Evolutionary conservation across 2,888 invertebrate genomes (phyloP), one percentile per base, ranked within the genome.

Genomic region (Pyrochroa serraticornis): DNA sequence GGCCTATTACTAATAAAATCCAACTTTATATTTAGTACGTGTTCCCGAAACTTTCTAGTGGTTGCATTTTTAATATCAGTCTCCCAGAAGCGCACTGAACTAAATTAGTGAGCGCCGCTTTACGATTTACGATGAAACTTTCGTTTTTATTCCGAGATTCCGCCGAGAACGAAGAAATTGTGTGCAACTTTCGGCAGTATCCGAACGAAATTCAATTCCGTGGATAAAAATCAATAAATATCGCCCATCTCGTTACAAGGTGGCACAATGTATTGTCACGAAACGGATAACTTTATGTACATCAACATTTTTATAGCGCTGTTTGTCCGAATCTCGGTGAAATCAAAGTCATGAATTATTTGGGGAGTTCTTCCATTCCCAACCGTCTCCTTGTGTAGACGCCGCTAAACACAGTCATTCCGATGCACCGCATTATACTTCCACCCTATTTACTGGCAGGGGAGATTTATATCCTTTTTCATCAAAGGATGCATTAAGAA

Each of bases 391-490:
- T 33, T 34, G 37, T 47, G 22, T 22, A 22, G 22, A 50, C 53
- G 41, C 41, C 34, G 44, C 30, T 56, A 56, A 58, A 63, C 45
- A 54, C 51, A 34, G 34, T 43, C 53, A 58, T 58, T 58, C 42
- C 47, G 36, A 58, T 58, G 53, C 58, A 61, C 53, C 50, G 53
- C 56, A 63, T 63, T 63, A 58, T 61, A 44, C 46, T 58, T 56
- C 53, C 56, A 58, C 61, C 63, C 62, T 53, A 56, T 61, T 61
- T 53, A 53, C 57, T 53, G 54, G 52, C 64, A 47, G 53, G 59
- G 50, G 58, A 64, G 55, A 64, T 64, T 64, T 64, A 64, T 62
- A 41, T 59, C 50, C 45, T 44, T 61, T 59, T 60, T 56, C 55
- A 63, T 60, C 57, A 63, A 58, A 52, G 46, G 57, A 36, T 54